These are phyloP conservation scores for Adelges cooleyi DNA, from an alignment of 1,140 invertebrate species.

Conservation along the genomic window DNA sequence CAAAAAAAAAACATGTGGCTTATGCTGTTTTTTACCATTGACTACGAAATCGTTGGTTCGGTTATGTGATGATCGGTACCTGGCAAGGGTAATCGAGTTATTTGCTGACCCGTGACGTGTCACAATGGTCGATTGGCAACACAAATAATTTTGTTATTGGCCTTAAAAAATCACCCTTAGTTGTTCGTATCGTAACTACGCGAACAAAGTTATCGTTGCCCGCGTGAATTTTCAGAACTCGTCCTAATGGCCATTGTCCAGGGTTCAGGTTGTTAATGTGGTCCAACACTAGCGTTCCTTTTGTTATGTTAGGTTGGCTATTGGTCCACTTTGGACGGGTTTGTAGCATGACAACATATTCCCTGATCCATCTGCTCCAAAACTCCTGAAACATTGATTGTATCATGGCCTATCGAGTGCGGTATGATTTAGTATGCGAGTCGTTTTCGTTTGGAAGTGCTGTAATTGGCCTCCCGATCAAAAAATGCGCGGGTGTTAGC, in stretches of 20 bases:
- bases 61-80: too few relatives aligned
- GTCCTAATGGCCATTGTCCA: background rate
- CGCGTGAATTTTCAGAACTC: conserved; percentile 34
- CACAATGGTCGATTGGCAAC: too few relatives aligned
- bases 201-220: conserved; percentile 37
- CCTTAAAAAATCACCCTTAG: too few relatives aligned
- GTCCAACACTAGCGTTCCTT: conserved; percentile 21
- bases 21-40: too few relatives aligned
- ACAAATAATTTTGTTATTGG: too few relatives aligned
- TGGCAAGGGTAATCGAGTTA: too few relatives aligned
- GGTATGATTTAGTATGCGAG: background rate
- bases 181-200: conserved; percentile 34
- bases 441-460: conserved; percentile 25
- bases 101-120: too few relatives aligned
- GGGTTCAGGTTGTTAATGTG: background rate
- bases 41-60: too few relatives aligned
- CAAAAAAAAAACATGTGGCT: too few relatives aligned
- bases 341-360: conserved; percentile 35
- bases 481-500: conserved; percentile 34
- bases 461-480: conserved; percentile 32
- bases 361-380: conserved; percentile 34
- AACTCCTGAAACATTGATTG: conserved; percentile 33
- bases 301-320: background rate
- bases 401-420: conserved; percentile 35
- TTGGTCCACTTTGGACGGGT: conserved; percentile 33